These are phyloP conservation scores for Pseudorhiza aurosa DNA, from an alignment of 30 jellyfish, hydroid and myxozoan genomes.

Conservation along the genomic window DNA sequence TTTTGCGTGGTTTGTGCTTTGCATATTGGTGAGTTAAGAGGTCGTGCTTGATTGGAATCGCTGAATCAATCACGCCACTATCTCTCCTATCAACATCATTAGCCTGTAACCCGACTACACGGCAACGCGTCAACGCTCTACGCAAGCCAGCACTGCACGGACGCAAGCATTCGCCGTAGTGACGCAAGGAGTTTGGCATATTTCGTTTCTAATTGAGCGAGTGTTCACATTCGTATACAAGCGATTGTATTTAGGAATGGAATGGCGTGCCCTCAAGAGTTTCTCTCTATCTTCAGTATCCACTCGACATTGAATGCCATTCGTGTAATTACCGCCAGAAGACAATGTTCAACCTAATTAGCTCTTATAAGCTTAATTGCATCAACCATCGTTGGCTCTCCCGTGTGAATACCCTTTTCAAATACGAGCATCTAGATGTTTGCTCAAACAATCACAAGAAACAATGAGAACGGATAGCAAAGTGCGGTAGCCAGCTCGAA, in stretches of 20 bases:
- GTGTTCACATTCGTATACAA: too few relatives aligned
- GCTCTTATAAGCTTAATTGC: constrained; percentile 55
- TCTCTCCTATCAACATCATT: background rate
- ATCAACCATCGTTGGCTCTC: constrained; percentile 50
- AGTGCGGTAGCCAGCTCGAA: background rate
- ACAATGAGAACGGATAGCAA: constrained; percentile 19
- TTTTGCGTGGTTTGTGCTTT: constrained; percentile 63
- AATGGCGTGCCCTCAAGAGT: constrained; percentile 44
- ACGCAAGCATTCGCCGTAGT: too few relatives aligned
- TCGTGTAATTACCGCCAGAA: constrained; percentile 12
- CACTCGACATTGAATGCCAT: background rate
- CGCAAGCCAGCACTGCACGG: too few relatives aligned
- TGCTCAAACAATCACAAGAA: constrained; percentile 7
- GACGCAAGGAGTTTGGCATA: too few relatives aligned
- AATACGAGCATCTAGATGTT: constrained; percentile 19
- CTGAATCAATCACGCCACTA: constrained; percentile 44
- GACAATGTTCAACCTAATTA: constrained; percentile 30
- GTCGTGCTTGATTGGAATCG: constrained; percentile 53
- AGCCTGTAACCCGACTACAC: background rate
- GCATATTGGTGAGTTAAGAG: constrained; percentile 28
- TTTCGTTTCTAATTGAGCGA: too few relatives aligned
- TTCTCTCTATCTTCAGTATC: background rate
- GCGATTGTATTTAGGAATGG: too few relatives aligned
- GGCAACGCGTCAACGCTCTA: background rate
- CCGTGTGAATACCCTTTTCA: constrained; percentile 23